Conservation (phyloP, 2,888 invertebrate species). For the Agriopis leucophaearia region DNA sequence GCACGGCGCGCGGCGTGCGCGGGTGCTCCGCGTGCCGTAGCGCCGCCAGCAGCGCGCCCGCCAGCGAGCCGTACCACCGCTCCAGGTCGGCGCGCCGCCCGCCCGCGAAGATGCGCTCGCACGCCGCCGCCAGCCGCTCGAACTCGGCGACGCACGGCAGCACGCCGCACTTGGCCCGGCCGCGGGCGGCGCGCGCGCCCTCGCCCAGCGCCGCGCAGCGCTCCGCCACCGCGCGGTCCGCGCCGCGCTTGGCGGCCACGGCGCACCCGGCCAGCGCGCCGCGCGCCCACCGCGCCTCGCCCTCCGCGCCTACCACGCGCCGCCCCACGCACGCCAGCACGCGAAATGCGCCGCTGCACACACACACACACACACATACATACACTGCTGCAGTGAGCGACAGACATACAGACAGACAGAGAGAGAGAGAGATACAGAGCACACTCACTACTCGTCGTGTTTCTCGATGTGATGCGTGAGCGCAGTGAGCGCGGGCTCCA, state of each 20-base stretch:
- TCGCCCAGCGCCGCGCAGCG: conserved; percentile 72
- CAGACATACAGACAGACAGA: no score
- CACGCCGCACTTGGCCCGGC: conserved; percentile 93
- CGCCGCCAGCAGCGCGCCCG: conserved; percentile 94
- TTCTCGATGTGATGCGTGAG: conserved; percentile 95
- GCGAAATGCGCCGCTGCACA: conserved; percentile 95
- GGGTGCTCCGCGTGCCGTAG: conserved; percentile 93
- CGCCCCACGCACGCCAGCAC: conserved; percentile 96
- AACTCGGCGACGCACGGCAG: conserved; percentile 95
- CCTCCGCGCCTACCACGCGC: conserved; percentile 96
- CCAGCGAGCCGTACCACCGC: conserved; percentile 85
- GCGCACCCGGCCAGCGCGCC: conserved; percentile 71
- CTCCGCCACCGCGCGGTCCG: conserved; percentile 96
- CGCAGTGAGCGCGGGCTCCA: conserved; percentile 94
- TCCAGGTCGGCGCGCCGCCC: conserved; percentile 89
- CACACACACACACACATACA: conserved; percentile 34
- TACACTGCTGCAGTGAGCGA: no score
- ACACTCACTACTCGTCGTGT: conserved; percentile 94
- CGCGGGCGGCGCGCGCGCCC: conserved; percentile 28
- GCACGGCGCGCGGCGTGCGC: conserved; percentile 91
- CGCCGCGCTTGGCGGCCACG: conserved; percentile 84
- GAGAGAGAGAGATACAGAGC: no score
- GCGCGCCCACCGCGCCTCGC: conserved; percentile 71
- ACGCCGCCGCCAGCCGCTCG: conserved; percentile 94
- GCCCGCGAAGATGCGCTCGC: conserved; percentile 95